Evolutionary conservation across 2,888 invertebrate genomes (phyloP).

Genomic region (Muschampia plurimacula): DNA sequence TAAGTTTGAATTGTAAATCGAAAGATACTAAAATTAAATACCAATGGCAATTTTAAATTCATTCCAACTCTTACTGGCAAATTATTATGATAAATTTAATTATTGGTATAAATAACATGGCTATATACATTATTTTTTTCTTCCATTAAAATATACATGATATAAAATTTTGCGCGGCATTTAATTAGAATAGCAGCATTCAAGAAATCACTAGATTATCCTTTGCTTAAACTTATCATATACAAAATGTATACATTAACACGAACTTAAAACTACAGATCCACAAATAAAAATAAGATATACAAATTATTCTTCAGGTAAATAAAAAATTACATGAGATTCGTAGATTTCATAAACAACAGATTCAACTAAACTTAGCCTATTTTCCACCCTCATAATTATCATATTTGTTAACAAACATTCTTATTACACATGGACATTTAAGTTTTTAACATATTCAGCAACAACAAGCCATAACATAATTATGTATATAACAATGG

Average conservation of each 20-base stretch:
- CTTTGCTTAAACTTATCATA: neutral
- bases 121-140: neutral
- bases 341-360: constrained; percentile 36
- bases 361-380: constrained; percentile 39
- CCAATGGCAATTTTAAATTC: neutral
- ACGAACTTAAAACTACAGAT: constrained; percentile 14
- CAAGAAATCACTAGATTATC: neutral
- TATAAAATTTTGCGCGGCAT: constrained; percentile 3
- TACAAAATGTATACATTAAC: neutral
- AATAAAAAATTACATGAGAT: constrained; percentile 26
- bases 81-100: constrained; percentile 1
- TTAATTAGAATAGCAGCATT: neutral
- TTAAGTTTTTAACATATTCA: constrained; percentile 44
- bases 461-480: constrained; percentile 53
- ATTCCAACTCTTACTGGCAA: neutral
- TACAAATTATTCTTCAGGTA: constrained; percentile 16
- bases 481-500: constrained; percentile 62
- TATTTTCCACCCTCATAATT: constrained; percentile 28
- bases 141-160: neutral
- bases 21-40: neutral
- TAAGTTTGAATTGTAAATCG: neutral
- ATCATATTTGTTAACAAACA: constrained; percentile 46
- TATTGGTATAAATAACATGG: constrained; percentile 3
- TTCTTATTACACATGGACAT: constrained; percentile 42
- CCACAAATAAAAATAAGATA: constrained; percentile 10